Percentiles rank a stretch among this genome's conserved stretches.
phyloP scores from a whole-genome alignment of 2,113 vertebrate genomes.

The Macrotis lagotis region DNA sequence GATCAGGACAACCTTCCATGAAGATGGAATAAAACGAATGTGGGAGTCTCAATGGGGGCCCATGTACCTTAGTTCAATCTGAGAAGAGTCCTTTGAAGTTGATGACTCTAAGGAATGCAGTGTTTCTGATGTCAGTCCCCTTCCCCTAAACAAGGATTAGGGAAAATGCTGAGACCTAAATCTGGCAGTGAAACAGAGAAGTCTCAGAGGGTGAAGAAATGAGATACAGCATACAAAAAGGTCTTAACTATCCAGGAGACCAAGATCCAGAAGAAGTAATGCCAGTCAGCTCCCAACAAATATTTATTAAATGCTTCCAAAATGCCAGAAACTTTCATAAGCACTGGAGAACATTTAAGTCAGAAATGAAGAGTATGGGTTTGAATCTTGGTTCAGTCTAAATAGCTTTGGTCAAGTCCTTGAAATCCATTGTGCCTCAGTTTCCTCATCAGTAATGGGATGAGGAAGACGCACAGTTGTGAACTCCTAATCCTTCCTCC shows the following conservation, averaged over 20 bases:
- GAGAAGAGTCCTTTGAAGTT: not conserved
- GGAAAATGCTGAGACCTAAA: not conserved
- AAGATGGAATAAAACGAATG: not conserved
- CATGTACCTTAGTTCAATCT: not conserved
- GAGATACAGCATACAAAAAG: not conserved
- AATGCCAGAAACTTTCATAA: not conserved
- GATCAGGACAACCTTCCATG: not conserved
- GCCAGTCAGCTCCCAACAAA: not conserved
- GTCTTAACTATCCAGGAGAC: not conserved
- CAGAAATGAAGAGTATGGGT: not conserved
- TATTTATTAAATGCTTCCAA: not conserved
- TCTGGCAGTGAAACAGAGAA: not conserved
- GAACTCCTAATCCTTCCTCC: constrained; percentile 69
- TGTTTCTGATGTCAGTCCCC: not conserved
- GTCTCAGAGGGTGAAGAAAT: not conserved
- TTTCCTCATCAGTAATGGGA: not conserved
- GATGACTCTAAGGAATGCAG: not conserved
- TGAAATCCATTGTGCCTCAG: not conserved
- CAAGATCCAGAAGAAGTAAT: not conserved
- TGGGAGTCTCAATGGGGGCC: not conserved
- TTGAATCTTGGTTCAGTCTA: not conserved
- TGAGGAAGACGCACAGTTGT: constrained; percentile 65
- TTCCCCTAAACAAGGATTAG: not conserved
- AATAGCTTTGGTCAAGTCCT: not conserved
- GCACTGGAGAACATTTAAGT: not conserved